Evolutionary conservation across 1,140 invertebrate species (phyloP).

Genomic region (Thereuonema tuberculata): DNA sequence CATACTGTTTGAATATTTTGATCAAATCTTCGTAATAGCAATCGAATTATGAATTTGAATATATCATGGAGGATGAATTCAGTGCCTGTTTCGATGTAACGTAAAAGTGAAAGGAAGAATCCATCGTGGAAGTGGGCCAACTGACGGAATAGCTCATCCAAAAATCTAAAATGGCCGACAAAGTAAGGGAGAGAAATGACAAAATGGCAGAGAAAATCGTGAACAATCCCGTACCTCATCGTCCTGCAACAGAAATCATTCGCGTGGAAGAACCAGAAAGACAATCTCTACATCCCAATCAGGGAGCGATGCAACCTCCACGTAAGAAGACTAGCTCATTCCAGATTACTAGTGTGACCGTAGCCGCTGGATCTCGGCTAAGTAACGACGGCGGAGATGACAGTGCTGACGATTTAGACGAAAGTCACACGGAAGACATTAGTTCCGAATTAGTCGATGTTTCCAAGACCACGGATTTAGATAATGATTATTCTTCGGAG

Average conservation of each 20-base stretch:
- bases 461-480: slow-evolving; percentile 28
- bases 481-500: slow-evolving; percentile 23
- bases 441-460: slow-evolving; percentile 24
- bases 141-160: not conserved
- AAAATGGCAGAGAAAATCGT: slow-evolving; percentile 1
- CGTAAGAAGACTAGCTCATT: slow-evolving; percentile 72
- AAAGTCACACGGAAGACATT: slow-evolving; percentile 70
- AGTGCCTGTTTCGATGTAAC: not conserved
- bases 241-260: not conserved
- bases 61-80: not conserved
- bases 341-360: slow-evolving; percentile 80
- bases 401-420: slow-evolving; percentile 82
- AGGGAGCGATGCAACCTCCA: slow-evolving; percentile 4
- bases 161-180: not conserved
- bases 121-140: not conserved
- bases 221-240: not conserved
- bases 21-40: no score
- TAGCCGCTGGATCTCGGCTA: slow-evolving; percentile 51
- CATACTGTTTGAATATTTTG: no score
- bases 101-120: not conserved
- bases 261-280: not conserved
- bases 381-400: slow-evolving; percentile 78
- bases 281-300: not conserved
- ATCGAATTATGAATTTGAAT: not conserved
- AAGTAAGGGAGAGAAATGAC: slow-evolving; percentile 1